Base-by-base conservation (phyloP, 2,113 vertebrate genomes). In the Microcebus tavaratra region DNA sequence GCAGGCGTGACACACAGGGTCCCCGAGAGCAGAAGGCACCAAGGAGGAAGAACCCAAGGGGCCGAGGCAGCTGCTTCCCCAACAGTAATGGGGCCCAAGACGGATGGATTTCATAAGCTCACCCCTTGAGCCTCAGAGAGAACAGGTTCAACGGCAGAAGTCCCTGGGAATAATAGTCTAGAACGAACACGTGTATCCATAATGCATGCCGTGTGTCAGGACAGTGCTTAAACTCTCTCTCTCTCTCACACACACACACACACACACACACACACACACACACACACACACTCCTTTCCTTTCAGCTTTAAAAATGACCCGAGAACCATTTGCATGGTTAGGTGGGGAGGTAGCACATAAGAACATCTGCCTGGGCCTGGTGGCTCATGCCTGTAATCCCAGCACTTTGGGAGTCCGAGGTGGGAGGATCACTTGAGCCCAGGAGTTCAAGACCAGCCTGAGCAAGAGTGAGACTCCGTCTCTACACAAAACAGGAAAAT, bases 101-200 rank as follows among this genome's bases (percentile, higher is more conserved):
- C 0, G 6, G 67, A 79, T 50, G 88, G 50, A 29, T 39, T 15
- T 73, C 93, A 97, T 81, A 65, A 85, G 27, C 89, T 94, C 39
- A 48, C 0, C 7, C 2, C 4, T 7, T 0, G 0, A 23, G n/a
- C 42, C 79, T 84, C 21, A 9, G 39, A 21, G 5, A 36, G 31
- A 50, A 87, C 70, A 91, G 15, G 45, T 7, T 55, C 21, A 94
- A 82, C 4, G 1, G 18, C 0, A 0, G 8, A 53, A 14, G 12
- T 5, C 21, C 67, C 50, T 23, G 59, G 39, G 65, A 8, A n/a
- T 50, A 68, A 91, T 0, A 36, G 25, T 39, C 11, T 14, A 92
- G 75, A 73, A 82, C 73, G 79, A 7, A 42, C 31, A 55, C 27
- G 0, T 14, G 0, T 7, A 27, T n/a, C 10, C 18, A 15, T 25